phyloP scores from a whole-genome alignment of 2,113 vertebrate genomes.

The Onychostoma macrolepis region DNA sequence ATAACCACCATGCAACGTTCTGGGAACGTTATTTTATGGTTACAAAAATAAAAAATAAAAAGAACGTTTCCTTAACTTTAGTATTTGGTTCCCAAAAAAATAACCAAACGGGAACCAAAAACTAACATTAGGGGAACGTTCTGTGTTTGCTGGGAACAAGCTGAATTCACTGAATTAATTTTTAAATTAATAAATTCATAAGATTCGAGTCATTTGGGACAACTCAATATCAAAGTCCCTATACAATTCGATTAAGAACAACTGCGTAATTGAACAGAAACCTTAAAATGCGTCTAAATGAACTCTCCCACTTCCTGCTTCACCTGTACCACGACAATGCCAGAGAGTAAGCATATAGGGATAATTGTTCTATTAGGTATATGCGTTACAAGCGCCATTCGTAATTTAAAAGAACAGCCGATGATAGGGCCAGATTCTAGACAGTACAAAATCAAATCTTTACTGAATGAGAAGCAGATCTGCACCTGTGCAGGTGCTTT shows the following conservation, averaged over 20 bases:
- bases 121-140: too few species aligned
- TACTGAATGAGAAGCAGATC: not conserved
- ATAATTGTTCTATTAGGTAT: not conserved
- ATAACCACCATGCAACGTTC: too few species aligned
- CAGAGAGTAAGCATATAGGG: not conserved
- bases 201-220: not conserved
- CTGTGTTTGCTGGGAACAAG: too few species aligned
- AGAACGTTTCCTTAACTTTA: too few species aligned
- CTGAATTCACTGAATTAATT: too few species aligned
- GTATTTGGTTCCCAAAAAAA: too few species aligned
- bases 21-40: too few species aligned
- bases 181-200: not conserved
- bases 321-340: not conserved
- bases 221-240: not conserved
- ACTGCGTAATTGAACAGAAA: not conserved
- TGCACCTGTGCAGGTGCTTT: constrained; percentile 24
- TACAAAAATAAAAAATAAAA: too few species aligned
- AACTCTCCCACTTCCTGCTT: not conserved
- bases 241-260: not conserved
- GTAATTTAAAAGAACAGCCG: constrained; percentile 8
- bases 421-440: constrained; percentile 31
- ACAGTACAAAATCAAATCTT: not conserved
- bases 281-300: not conserved
- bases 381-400: not conserved
- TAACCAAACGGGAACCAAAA: too few species aligned